A percentile compares a stretch with the other conserved stretches of the same genome.
Conservation (phyloP, 2,797 vertebrate genomes). For the Vireo griseus region DNA sequence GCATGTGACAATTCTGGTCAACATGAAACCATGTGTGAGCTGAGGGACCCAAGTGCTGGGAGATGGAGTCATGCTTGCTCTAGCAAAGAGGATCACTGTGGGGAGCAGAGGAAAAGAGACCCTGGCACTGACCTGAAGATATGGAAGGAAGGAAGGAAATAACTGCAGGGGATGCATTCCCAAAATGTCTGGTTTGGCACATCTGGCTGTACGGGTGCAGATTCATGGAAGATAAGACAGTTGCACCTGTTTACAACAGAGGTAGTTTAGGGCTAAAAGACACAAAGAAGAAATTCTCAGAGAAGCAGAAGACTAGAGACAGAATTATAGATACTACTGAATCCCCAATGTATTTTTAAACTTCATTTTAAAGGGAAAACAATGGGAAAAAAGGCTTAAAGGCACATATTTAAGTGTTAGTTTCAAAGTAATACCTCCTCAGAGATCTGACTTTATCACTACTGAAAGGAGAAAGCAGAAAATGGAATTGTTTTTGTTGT, state of each 20-base stretch:
- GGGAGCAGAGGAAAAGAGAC: background rate
- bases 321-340: background rate
- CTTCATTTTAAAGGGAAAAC: slow-evolving; percentile 50
- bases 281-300: background rate
- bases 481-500: slow-evolving; percentile 66
- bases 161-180: background rate
- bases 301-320: background rate
- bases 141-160: background rate
- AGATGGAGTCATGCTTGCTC: background rate
- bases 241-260: background rate
- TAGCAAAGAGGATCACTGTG: background rate
- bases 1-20: no score
- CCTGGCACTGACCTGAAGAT: background rate
- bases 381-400: slow-evolving; percentile 28
- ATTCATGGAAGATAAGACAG: background rate
- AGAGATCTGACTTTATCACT: slow-evolving; percentile 65
- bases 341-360: slow-evolving; percentile 36
- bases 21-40: accelerated
- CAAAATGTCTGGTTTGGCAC: accelerated
- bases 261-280: background rate
- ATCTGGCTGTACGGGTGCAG: background rate
- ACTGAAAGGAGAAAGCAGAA: slow-evolving; percentile 59
- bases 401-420: slow-evolving; percentile 48
- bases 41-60: background rate
- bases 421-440: slow-evolving; percentile 63